Base-by-base conservation (phyloP, 2,888 invertebrate species). In the Morpho achilles region DNA sequence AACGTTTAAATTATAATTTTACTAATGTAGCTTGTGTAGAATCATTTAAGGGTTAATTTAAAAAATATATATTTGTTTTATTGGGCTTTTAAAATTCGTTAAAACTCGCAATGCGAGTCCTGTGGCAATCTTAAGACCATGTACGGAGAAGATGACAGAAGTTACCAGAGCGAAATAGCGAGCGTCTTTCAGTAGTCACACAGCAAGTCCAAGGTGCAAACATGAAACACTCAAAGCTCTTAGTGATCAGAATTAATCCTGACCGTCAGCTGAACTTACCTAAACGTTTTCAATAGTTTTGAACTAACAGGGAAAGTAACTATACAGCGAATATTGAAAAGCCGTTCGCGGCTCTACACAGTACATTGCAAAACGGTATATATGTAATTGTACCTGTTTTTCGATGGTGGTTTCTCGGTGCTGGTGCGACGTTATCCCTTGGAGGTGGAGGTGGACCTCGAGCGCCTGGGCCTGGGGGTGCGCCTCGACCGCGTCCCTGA, bases 391-490 rank as follows among this genome's bases (percentile, higher is more conserved):
- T 79, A 91, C 91, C 91, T 90, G 90, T 77, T 71, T 89, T 91
- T 69, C 91, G 80, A 66, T 85, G 87, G 61, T 83, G 89, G 67
- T 82, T 86, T 62, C 89, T 81, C 62, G 82, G 84, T 60, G 78
- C 80, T 58, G 84, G 79, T 59, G 82, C 91, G 75, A 93, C 92
- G 76, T 92, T 92, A 72, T 95, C 95, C 61, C 96, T 90, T 0
- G 96, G 96, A 8, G 96, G 96, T 42, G 96, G 96, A 47, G 96
- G 96, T n/a, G 96, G 96, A 53, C 96, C 96, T 70, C 96, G 92
- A 5, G 96, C 96, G n/a, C 96, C 96, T 6, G 96, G 96, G 51
- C 96, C 87, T 9, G 73, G 70, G 8, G 77, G 77, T 0, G 69
- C 72, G 6, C 78, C 76, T 9, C 80, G 72, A 7, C 73, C 73